Evolutionary conservation across 2,797 vertebrate genomes (phyloP), one percentile per base, ranked within the genome.

Genomic region (Peromyscus eremicus): DNA sequence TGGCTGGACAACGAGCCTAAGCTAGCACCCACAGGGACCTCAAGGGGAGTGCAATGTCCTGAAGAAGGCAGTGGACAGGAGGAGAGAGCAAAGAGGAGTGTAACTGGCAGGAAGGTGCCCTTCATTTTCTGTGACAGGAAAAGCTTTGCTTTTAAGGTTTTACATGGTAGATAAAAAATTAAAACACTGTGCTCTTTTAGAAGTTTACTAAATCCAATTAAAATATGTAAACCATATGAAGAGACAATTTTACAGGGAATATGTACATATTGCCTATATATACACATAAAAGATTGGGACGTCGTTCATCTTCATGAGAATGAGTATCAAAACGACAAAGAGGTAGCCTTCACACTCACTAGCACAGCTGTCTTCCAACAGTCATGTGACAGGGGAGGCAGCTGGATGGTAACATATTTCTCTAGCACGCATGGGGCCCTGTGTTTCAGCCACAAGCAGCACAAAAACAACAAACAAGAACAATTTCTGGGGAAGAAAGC

Each of bases 321-420:
- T 34, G 49, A 19, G 37, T 60, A 37, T 34, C 17, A 10, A 79
- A 79, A 46, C 8, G 71, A 52, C 32, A 12, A 9, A 29, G 46
- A 80, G 64, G 89, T 1, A 2, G 0, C 2, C 49, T 5, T n/a
- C 27, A 25, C 0, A 11, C 2, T 21, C 40, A 14, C 3, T 27
- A 13, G 37, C 12, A 25, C 19, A 40, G 43, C 17, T 85, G 34
- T 16, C 8, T n/a, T n/a, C 16, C 14, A 17, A 7, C 17, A 70
- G 68, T 70, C 68, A n/a, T 16, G 34, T 37, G n/a, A 71, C 34
- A n/a, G 19, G 4, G 9, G 8, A 43, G 2, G 14, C 3, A 21
- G 43, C 89, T 55, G 34, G 6, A 29, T 57, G 29, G 13, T 19
- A 27, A n/a, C 64, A 23, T 12, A 9, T 37, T 70, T 73, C 1